These are phyloP conservation scores for Tachina fera DNA, from an alignment of 2,888 invertebrate species.

Conservation along the genomic window DNA sequence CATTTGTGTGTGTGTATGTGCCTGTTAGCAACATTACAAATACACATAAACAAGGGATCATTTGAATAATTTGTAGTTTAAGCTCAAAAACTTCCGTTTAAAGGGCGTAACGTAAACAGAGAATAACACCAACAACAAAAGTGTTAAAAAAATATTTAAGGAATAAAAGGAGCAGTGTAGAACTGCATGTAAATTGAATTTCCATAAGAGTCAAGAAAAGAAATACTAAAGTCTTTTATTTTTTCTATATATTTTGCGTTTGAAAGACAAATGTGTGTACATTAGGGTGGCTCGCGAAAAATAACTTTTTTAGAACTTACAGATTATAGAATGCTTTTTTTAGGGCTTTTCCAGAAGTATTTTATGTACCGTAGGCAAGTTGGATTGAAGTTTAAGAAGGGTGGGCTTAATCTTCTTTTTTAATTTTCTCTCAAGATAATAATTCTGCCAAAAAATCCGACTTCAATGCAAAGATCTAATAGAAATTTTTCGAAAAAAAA, in stretches of 20 bases:
- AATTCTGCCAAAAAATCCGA: too few relatives aligned
- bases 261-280: conserved; percentile 54
- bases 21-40: conserved; percentile 26
- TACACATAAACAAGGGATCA: conserved; percentile 42
- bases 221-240: conserved; percentile 12
- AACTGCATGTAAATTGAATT: conserved; percentile 55
- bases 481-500: too few relatives aligned
- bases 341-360: too few relatives aligned
- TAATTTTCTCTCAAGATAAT: too few relatives aligned
- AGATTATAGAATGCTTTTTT: too few relatives aligned
- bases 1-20: not conserved
- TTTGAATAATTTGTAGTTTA: conserved; percentile 61
- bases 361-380: too few relatives aligned
- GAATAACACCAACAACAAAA: conserved; percentile 6
- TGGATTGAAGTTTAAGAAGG: too few relatives aligned
- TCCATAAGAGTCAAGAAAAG: not conserved
- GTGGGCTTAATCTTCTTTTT: too few relatives aligned
- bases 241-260: conserved; percentile 53
- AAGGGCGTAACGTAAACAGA: conserved; percentile 16
- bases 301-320: too few relatives aligned
- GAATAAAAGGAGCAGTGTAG: not conserved
- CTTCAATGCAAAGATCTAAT: too few relatives aligned
- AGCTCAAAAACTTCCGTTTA: conserved; percentile 33
- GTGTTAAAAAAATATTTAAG: conserved; percentile 20
- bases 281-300: not conserved